These are phyloP conservation scores for Chrysopa pallens DNA, from an alignment of 1,140 invertebrate species.

Conservation along the genomic window DNA sequence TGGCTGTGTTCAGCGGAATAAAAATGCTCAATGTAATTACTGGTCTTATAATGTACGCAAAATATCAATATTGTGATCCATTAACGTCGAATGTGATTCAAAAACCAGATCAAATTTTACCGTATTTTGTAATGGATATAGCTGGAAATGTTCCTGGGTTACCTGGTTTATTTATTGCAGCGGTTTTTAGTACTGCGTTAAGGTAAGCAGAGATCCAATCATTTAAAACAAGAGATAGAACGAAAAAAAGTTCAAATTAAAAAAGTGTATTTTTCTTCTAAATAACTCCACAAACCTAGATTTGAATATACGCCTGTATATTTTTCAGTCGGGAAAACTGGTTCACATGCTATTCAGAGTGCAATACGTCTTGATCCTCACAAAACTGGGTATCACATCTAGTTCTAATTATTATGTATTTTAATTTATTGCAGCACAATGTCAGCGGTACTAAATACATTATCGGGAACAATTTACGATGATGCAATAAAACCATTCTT, in stretches of 20 bases:
- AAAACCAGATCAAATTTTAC: slow-evolving; percentile 27
- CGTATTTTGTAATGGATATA: slow-evolving; percentile 33
- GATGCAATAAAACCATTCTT: slow-evolving; percentile 32
- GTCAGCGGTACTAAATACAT: slow-evolving; percentile 41
- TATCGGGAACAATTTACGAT: slow-evolving; percentile 46
- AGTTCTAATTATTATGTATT: background rate
- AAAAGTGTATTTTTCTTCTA: no score
- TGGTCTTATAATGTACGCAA: slow-evolving; percentile 57
- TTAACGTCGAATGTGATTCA: slow-evolving; percentile 30
- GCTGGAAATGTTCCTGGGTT: slow-evolving; percentile 28
- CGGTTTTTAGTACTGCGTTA: slow-evolving; percentile 44
- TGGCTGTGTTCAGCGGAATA: slow-evolving; percentile 4
- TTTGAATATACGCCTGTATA: no score
- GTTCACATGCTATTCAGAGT: no score
- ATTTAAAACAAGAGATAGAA: no score
- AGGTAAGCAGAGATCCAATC: no score
- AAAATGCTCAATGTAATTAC: slow-evolving; percentile 24
- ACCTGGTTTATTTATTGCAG: slow-evolving; percentile 42
- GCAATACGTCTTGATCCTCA: no score
- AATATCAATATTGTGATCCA: slow-evolving; percentile 57
- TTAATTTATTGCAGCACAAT: slow-evolving; percentile 31
- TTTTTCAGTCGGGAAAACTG: no score
- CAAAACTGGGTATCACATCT: no score
- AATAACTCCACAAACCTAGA: no score
- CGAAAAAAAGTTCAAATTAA: no score